Evolutionary conservation across 2,888 invertebrate genomes (phyloP).

Genomic region (Achlya flavicornis): DNA sequence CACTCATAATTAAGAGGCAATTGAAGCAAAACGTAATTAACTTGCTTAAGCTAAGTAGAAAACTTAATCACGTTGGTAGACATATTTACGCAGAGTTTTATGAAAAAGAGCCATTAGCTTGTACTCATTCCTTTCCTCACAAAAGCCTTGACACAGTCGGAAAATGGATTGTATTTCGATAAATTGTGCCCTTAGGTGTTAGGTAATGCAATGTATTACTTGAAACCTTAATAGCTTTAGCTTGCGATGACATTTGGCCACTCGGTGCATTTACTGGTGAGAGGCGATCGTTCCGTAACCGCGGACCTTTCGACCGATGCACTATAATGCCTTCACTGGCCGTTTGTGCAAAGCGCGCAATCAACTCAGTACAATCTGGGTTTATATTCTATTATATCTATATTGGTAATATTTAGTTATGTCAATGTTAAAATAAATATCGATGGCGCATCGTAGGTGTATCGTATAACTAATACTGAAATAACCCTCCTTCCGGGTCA

Average conservation of each 20-base stretch:
- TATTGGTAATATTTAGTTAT: too few species aligned
- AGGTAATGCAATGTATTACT: constrained; percentile 18
- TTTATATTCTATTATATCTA: constrained; percentile 16
- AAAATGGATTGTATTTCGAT: constrained; percentile 1
- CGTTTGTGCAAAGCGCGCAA: constrained; percentile 9
- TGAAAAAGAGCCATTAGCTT: too few species aligned
- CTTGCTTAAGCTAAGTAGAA: too few species aligned
- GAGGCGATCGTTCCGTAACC: constrained; percentile 52
- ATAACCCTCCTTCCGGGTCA: too few species aligned
- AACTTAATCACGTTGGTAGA: too few species aligned
- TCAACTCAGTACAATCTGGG: constrained; percentile 11
- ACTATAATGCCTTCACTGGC: constrained; percentile 45
- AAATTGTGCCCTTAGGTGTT: constrained; percentile 5
- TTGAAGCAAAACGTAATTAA: too few species aligned
- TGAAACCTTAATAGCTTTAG: constrained; percentile 25
- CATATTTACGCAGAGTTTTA: too few species aligned
- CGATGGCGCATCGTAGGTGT: too few species aligned
- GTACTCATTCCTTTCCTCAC: background rate
- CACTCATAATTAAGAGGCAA: too few species aligned
- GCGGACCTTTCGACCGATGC: constrained; percentile 52
- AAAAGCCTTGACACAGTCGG: background rate
- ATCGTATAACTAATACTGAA: too few species aligned
- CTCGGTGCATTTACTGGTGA: constrained; percentile 36
- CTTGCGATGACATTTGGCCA: constrained; percentile 69
- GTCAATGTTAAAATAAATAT: background rate